Percentiles rank a stretch among this genome's conserved stretches.
phyloP scores from a whole-genome alignment of 2,113 vertebrate genomes.

The Psephotus haematonotus region DNA sequence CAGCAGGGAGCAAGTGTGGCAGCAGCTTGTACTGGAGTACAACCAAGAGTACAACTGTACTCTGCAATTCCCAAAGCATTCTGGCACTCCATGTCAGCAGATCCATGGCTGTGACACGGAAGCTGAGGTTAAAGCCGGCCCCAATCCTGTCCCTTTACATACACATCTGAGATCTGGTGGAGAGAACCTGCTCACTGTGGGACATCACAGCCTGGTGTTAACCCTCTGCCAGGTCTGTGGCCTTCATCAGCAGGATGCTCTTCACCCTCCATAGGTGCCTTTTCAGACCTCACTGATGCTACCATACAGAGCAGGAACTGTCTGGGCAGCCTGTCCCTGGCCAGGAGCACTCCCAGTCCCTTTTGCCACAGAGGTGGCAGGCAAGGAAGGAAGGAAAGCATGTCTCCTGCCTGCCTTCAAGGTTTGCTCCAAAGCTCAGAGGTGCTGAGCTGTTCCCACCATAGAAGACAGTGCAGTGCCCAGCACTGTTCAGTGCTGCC shows the following conservation, averaged over 20 bases:
- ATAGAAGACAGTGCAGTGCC: accelerated
- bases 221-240: not conserved
- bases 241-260: not conserved
- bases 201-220: not conserved
- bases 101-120: accelerated
- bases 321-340: not conserved
- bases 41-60: too few relatives aligned
- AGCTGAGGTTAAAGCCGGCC: not conserved
- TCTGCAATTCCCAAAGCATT: not conserved
- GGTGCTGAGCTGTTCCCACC: not conserved
- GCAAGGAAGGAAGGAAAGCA: not conserved
- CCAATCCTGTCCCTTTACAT: not conserved
- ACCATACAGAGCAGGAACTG: not conserved
- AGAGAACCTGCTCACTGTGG: not conserved
- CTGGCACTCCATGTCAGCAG: not conserved
- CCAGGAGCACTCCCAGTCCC: not conserved
- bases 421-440: not conserved
- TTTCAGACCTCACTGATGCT: accelerated
- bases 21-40: accelerated
- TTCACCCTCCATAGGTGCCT: not conserved
- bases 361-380: not conserved
- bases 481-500: not conserved
- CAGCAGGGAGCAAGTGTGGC: accelerated
- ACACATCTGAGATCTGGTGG: accelerated
- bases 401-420: not conserved